These are phyloP conservation scores for Leptodactylus fallax DNA, from an alignment of 2,797 vertebrate species.

Conservation along the genomic window DNA sequence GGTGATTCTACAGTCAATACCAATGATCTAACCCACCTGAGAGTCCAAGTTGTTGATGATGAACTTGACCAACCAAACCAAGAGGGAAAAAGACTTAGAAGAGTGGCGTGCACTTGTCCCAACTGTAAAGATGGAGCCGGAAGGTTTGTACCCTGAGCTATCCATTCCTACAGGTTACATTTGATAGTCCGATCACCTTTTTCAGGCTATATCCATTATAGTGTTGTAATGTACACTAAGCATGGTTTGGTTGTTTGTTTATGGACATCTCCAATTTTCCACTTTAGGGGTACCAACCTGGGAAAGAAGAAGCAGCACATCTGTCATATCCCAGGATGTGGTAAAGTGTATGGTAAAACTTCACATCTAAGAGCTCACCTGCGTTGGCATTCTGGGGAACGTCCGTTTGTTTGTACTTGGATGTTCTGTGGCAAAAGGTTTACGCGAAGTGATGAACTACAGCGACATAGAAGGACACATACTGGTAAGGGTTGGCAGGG, in stretches of 20 bases:
- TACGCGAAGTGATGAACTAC: conserved; percentile 97
- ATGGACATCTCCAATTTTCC: too few species aligned
- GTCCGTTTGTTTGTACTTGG: conserved; percentile 98
- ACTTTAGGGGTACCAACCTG: conserved; percentile 89
- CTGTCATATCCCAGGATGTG: conserved; percentile 94
- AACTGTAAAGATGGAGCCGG: conserved; percentile 99
- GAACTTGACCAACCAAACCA: conserved; percentile 92
- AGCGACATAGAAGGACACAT: conserved; percentile 97
- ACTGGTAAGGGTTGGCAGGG: conserved; percentile 81
- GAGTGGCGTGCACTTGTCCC: conserved; percentile 98
- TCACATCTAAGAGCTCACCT: conserved; percentile 98
- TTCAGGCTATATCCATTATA: too few species aligned
- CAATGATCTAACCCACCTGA: conserved; percentile 93
- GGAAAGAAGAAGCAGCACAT: conserved; percentile 98
- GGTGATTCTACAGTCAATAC: conserved; percentile 95
- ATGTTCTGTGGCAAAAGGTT: conserved; percentile 99
- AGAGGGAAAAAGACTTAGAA: conserved; percentile 94
- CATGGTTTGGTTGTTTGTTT: too few species aligned
- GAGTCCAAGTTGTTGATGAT: conserved; percentile 92
- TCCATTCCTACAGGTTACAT: too few species aligned
- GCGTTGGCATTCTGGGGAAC: conserved; percentile 98
- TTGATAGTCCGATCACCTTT: too few species aligned
- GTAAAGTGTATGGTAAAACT: conserved; percentile 91
- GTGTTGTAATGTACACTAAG: too few species aligned
- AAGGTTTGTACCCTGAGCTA: conserved; percentile 79